Base-by-base conservation (phyloP, 2,888 invertebrate species). In the Apoderus coryli region DNA sequence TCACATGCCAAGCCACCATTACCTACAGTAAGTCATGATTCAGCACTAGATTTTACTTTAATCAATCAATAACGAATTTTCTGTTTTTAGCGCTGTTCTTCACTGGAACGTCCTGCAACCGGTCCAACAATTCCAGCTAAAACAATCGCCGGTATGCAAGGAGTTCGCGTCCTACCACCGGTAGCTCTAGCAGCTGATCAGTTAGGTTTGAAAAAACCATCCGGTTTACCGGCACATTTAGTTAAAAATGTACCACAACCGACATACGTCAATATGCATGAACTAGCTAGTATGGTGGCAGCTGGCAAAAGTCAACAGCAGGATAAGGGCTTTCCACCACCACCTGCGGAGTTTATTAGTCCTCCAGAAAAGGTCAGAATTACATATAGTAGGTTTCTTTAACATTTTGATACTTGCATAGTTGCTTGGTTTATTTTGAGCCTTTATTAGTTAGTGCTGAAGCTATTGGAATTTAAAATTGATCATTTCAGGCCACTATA, bases 181-280 rank as follows among this genome's bases (percentile, higher is more conserved):
- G 52, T 52, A 25, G 49, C 56, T 43, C 61, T 67, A 16, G 60
- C 67, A 10, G 67, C 68, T 40, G 62, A 67, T 49, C 65, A 67
- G 30, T 32, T 53, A 41, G 25, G 37, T 7, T 37, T 37, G 16
- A 59, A 49, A 33, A 69, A 76, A 47, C 77, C 77, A 2, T 73
- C 74, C 4, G 72, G 74, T 2, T 60, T 81, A 48, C 80, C 80
- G 37, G 75, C 76, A 38, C 80, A 80, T 55, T 69, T 81, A 43
- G 72, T 77, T 44, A 80, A 79, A 72, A 75, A 74, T 14, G 31
- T 65, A 51, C 68, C 69, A 24, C 76, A 78, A 59, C 88, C 88
- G 13, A 71, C 86, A 49, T 89, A 89, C 60, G 86, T 86, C 48
- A 89, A 89, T 56, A 85, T 86, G 85, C 82, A 84, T 40, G 88